Percentiles rank a stretch among this genome's conserved stretches.
Evolutionary conservation across 2,797 vertebrate genomes (phyloP).

Genomic region (Chloroceryle amazona): DNA sequence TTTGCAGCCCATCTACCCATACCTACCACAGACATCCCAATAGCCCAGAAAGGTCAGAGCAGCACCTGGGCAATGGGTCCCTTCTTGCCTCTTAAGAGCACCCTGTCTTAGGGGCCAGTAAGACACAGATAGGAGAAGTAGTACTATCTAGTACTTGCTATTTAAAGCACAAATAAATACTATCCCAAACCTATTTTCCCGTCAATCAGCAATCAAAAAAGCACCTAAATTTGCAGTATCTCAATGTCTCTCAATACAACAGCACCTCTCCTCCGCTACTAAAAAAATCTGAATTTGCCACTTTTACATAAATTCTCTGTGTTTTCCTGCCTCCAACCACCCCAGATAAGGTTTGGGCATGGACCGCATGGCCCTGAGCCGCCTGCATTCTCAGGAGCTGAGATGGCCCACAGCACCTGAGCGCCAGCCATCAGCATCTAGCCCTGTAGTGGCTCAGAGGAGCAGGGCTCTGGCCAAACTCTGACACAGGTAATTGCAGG

Average conservation of each 20-base stretch:
- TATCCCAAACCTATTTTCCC: not conserved
- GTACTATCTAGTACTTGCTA: accelerated
- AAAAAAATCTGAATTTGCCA: not conserved
- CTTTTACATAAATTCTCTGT: not conserved
- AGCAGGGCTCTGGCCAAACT: not conserved
- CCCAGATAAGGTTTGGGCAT: not conserved
- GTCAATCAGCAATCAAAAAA: not conserved
- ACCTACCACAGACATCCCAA: not conserved
- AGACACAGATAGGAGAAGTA: not conserved
- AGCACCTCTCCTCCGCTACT: not conserved
- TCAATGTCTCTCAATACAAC: not conserved
- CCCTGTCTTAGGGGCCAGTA: not conserved
- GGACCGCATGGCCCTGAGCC: accelerated
- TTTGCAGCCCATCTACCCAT: accelerated
- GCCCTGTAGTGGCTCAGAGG: accelerated
- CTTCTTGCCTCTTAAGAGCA: not conserved
- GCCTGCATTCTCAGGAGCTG: not conserved
- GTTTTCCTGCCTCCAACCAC: not conserved
- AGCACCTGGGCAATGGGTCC: accelerated
- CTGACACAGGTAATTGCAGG: constrained; percentile 14
- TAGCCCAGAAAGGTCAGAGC: not conserved
- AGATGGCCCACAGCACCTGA: not conserved
- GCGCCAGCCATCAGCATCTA: accelerated
- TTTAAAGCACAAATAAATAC: not conserved
- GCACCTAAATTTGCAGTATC: not conserved